Base-by-base conservation (phyloP, 1,140 invertebrate genomes). In the Pseudomyrmex dendroicus region DNA sequence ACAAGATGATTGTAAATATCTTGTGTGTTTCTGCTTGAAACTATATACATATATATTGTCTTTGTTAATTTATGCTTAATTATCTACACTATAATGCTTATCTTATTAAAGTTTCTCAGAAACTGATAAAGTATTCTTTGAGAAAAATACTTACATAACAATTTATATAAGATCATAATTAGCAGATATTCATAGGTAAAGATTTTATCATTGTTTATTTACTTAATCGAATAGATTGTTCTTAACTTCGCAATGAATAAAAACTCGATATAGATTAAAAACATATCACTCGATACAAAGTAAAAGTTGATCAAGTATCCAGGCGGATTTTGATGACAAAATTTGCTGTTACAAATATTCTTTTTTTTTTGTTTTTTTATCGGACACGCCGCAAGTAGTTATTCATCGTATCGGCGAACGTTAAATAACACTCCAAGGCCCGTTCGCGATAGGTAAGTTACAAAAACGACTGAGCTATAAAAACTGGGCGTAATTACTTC, bases 381-480 rank as follows among this genome's bases (percentile, higher is more conserved):
- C n/a, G n/a, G 2, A 52, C 35, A 35, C 35, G 35, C 50, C 50
- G 1, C n/a, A 50, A 4, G 52, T 25, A 50, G 46, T 74, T 52
- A 35, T 35, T 35, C 35, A 35, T 35, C 5, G 35, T 35, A 67
- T 46, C 0, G 4, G 8, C 12, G 12, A 77, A 12, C 25, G 13
- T 66, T 54, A 77, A 54, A 46, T 44, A 44, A 67, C 64, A 54
- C 64, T 67, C 0, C 64, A 67, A 67, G 64, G 12, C 22, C 3
- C 1, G 25, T 64, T 77, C 8, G 2, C 25, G 4, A 63, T 25
- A 12, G 2, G 20, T 15, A 67, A 77, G 8, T 12, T 50, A 35
- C 9, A 50, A 54, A 59, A 4, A 10, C 13, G 50, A 52, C 2
- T 2, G 12, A 52, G n/a, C 57, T 59, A 59, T 8, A 59, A 59